These are phyloP conservation scores for Malacoraja senta DNA, from an alignment of 2,797 vertebrate genomes.

Conservation along the genomic window DNA sequence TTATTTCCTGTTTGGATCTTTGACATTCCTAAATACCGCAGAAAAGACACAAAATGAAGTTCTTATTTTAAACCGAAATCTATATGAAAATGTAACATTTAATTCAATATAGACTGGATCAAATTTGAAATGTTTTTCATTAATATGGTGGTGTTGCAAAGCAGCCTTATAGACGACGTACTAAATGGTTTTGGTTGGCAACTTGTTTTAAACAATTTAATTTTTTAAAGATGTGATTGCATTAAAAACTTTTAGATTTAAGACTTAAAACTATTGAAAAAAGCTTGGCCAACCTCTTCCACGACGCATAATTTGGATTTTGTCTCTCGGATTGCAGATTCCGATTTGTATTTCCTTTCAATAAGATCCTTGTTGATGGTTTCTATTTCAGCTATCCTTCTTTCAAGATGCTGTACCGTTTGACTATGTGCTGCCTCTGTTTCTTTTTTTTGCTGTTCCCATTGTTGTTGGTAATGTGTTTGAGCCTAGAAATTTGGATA, in stretches of 20 bases:
- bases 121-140: not conserved
- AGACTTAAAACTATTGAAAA: not conserved
- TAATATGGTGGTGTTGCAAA: not conserved
- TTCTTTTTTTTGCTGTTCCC: slow-evolving; percentile 40
- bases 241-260: not conserved
- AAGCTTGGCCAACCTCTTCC: slow-evolving; percentile 39
- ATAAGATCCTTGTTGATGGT: slow-evolving; percentile 26
- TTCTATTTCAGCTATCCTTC: slow-evolving; percentile 41
- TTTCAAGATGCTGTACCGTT: slow-evolving; percentile 43
- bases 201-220: not conserved
- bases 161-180: not conserved
- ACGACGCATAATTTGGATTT: slow-evolving; percentile 37
- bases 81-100: not conserved
- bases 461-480: slow-evolving; percentile 32
- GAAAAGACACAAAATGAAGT: not conserved
- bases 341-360: slow-evolving; percentile 43
- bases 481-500: slow-evolving; percentile 36
- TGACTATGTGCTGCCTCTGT: slow-evolving; percentile 41
- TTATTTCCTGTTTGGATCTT: slow-evolving; percentile 43
- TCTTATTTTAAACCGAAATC: not conserved
- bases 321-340: slow-evolving; percentile 40
- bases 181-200: not conserved
- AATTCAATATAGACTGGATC: not conserved
- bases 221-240: not conserved
- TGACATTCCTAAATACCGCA: slow-evolving; percentile 40